phyloP scores from a whole-genome alignment of 92 coral and sea anemone species.

The Ricordea florida region DNA sequence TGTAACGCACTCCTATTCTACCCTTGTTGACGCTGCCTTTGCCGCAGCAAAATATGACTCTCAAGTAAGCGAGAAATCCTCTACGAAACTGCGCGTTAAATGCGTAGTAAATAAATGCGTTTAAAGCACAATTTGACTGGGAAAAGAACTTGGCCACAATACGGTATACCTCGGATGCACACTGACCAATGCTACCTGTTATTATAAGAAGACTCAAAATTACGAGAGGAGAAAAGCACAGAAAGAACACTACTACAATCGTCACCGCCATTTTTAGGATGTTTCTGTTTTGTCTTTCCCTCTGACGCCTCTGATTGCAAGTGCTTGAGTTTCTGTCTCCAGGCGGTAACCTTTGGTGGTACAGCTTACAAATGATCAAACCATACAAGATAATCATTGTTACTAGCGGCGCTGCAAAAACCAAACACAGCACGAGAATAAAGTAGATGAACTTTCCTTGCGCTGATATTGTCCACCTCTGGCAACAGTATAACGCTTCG shows the following conservation, averaged over 20 bases:
- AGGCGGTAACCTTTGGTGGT: constrained; percentile 18
- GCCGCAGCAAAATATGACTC: not conserved
- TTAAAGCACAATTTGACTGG: constrained; percentile 34
- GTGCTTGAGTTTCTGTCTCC: constrained; percentile 3
- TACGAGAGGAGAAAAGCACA: constrained; percentile 55
- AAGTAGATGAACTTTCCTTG: constrained; percentile 21
- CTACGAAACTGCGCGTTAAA: constrained; percentile 21
- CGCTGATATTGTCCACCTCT: constrained; percentile 20
- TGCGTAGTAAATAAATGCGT: constrained; percentile 12
- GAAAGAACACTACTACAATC: constrained; percentile 32
- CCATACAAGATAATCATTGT: constrained; percentile 33
- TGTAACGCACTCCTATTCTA: too few species aligned
- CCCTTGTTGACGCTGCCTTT: too few species aligned
- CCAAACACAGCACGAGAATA: constrained; percentile 10
- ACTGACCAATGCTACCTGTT: not conserved
- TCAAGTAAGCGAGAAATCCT: constrained; percentile 1
- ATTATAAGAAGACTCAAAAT: not conserved
- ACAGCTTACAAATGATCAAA: constrained; percentile 29
- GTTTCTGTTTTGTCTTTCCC: constrained; percentile 31
- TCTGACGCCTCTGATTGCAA: constrained; percentile 8
- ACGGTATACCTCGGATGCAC: constrained; percentile 12
- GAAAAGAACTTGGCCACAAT: constrained; percentile 2
- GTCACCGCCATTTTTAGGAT: constrained; percentile 44
- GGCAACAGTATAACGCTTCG: constrained; percentile 10
- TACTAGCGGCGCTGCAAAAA: constrained; percentile 33